A percentile compares a stretch with the other conserved stretches of the same genome.
Conservation (phyloP, 2,113 vertebrate species). For the Symphodus melops region DNA sequence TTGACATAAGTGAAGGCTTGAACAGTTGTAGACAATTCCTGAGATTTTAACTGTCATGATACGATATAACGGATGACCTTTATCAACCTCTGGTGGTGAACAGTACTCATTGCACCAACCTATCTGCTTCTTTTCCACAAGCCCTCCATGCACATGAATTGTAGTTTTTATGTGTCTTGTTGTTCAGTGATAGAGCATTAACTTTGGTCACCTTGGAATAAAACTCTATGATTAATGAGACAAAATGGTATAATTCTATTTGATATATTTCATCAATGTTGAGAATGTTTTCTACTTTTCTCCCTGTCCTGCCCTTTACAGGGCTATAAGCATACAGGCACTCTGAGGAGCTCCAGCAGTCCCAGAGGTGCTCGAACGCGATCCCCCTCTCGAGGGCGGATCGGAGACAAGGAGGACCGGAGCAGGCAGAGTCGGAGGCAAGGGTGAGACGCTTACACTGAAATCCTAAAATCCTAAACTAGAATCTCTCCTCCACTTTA, state of each 20-base stretch:
- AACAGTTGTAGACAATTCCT: not conserved
- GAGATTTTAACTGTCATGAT: not conserved
- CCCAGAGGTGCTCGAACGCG: conserved; percentile 90
- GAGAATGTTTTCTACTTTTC: not conserved
- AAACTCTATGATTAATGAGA: not conserved
- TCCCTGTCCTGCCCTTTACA: conserved; percentile 49
- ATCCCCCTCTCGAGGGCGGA: conserved; percentile 88
- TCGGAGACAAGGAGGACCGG: conserved; percentile 86
- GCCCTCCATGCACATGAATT: not conserved
- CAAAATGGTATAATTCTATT: not conserved
- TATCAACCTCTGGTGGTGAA: conserved; percentile 46
- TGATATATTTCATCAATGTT: not conserved
- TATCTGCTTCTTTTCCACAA: not conserved
- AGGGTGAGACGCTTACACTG: conserved; percentile 68
- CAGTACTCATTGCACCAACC: conserved; percentile 17
- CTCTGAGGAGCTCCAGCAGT: conserved; percentile 92
- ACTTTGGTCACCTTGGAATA: not conserved
- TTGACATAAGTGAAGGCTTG: not conserved
- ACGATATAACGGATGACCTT: not conserved
- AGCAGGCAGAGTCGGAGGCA: conserved; percentile 88
- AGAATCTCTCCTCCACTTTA: too few relatives aligned
- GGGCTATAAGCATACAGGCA: conserved; percentile 88
- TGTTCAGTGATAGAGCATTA: not conserved
- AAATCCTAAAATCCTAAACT: not conserved
- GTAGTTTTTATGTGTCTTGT: not conserved